phyloP scores from a whole-genome alignment of 2,113 vertebrate genomes.

The Chloebia gouldiae region DNA sequence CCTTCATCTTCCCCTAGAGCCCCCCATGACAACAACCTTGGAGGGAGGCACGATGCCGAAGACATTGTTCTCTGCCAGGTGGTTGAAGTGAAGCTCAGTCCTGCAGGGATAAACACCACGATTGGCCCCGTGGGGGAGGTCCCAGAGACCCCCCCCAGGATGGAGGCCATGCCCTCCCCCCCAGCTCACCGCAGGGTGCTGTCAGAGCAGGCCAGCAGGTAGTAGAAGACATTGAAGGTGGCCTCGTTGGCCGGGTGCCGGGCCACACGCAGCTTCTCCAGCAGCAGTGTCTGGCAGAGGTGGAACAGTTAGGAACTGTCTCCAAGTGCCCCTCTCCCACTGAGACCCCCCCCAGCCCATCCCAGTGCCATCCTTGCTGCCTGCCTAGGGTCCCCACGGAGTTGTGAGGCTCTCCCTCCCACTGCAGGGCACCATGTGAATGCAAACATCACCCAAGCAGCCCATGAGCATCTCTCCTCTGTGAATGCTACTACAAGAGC shows the following conservation, averaged over 20 bases:
- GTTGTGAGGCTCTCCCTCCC: background rate
- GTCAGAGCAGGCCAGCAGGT: slow-evolving; percentile 91
- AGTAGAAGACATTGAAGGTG: slow-evolving; percentile 94
- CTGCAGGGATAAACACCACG: slow-evolving; percentile 63
- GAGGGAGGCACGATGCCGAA: slow-evolving; percentile 86
- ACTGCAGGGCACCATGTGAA: background rate
- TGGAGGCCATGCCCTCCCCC: background rate
- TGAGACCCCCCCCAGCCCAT: background rate
- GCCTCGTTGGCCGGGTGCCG: slow-evolving; percentile 83
- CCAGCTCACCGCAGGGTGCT: slow-evolving; percentile 82
- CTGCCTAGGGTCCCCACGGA: accelerated
- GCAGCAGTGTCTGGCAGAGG: slow-evolving; percentile 85
- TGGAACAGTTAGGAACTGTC: background rate
- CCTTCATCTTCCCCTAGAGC: accelerated
- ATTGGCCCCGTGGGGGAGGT: background rate
- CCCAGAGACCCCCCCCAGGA: accelerated
- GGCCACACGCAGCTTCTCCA: slow-evolving; percentile 91
- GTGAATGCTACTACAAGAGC: background rate
- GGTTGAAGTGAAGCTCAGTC: slow-evolving; percentile 96
- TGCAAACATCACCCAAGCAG: background rate
- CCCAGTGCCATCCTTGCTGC: background rate
- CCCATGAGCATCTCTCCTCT: background rate
- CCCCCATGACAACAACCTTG: slow-evolving; percentile 75
- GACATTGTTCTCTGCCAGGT: slow-evolving; percentile 89
- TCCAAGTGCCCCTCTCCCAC: accelerated